A percentile compares a stretch with the other conserved stretches of the same genome.
These are phyloP conservation scores for Sicus ferrugineus DNA, from an alignment of 2,888 invertebrate genomes.

Conservation along the genomic window DNA sequence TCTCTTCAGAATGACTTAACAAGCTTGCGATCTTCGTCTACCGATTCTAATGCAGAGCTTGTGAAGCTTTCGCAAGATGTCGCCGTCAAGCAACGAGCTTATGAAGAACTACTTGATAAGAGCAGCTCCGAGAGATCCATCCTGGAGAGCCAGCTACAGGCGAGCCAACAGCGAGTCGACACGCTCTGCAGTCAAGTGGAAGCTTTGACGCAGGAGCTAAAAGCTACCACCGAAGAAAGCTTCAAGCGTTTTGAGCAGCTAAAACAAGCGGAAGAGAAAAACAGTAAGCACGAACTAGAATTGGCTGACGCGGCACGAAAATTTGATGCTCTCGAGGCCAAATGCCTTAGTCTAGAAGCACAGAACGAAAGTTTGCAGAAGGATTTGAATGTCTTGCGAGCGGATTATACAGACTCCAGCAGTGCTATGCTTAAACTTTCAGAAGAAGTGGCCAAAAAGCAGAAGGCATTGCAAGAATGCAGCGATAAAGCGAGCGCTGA, in stretches of 20 bases:
- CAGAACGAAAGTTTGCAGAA: conserved; percentile 48
- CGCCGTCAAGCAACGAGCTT: conserved; percentile 69
- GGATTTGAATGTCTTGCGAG: conserved; percentile 44
- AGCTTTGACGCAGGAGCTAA: conserved; percentile 50
- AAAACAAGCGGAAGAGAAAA: conserved; percentile 48
- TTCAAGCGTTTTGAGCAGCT: conserved; percentile 46
- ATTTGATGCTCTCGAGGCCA: conserved; percentile 46
- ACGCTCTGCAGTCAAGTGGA: conserved; percentile 51
- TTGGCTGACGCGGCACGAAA: conserved; percentile 49
- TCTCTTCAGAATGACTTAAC: conserved; percentile 70
- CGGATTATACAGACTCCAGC: conserved; percentile 44
- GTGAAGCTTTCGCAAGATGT: conserved; percentile 68
- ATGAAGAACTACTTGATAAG: conserved; percentile 67
- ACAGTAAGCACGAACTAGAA: conserved; percentile 48
- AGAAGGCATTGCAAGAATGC: conserved; percentile 46
- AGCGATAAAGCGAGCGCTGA: conserved; percentile 47
- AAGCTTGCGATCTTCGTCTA: conserved; percentile 69
- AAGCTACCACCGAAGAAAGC: conserved; percentile 47
- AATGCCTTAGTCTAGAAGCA: conserved; percentile 43
- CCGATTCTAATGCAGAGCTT: conserved; percentile 70
- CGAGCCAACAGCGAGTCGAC: conserved; percentile 50
- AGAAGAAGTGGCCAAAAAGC: conserved; percentile 46
- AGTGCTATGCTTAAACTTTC: conserved; percentile 46
- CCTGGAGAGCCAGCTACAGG: conserved; percentile 50
- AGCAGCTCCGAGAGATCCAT: conserved; percentile 53